Evolutionary conservation across 1,140 invertebrate genomes (phyloP).

Genomic region (Heliconius nattereri): DNA sequence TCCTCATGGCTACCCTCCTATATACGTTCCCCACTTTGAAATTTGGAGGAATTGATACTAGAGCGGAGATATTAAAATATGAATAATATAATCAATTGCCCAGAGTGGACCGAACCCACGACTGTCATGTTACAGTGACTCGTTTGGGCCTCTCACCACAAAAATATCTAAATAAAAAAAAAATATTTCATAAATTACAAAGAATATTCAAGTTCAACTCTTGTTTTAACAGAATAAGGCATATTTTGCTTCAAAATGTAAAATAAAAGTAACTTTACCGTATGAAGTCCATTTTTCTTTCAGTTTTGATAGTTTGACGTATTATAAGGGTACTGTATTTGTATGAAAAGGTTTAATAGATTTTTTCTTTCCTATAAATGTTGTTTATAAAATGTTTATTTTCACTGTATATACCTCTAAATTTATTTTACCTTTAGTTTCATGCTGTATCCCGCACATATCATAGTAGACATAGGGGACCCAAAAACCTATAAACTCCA

Average conservation of each 20-base stretch:
- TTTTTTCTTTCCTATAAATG: neutral
- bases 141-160: neutral
- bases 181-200: neutral
- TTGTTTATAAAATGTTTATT: neutral
- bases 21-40: no score
- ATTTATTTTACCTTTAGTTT: no score
- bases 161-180: neutral
- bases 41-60: neutral
- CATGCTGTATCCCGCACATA: no score
- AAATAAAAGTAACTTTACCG: conserved; percentile 30
- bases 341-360: conserved; percentile 1
- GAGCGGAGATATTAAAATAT: neutral
- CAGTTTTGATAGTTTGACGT: conserved; percentile 39
- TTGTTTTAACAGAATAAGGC: neutral
- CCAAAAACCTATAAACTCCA: no score
- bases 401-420: neutral
- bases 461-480: no score
- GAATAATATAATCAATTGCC: neutral
- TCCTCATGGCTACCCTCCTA: no score
- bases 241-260: neutral
- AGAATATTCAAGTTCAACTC: neutral
- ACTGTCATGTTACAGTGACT: neutral
- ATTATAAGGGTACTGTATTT: conserved; percentile 30
- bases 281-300: conserved; percentile 36
- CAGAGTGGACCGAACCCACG: neutral